These are phyloP conservation scores for Datnioides undecimradiatus DNA, from an alignment of 2,113 vertebrate species.

Conservation along the genomic window DNA sequence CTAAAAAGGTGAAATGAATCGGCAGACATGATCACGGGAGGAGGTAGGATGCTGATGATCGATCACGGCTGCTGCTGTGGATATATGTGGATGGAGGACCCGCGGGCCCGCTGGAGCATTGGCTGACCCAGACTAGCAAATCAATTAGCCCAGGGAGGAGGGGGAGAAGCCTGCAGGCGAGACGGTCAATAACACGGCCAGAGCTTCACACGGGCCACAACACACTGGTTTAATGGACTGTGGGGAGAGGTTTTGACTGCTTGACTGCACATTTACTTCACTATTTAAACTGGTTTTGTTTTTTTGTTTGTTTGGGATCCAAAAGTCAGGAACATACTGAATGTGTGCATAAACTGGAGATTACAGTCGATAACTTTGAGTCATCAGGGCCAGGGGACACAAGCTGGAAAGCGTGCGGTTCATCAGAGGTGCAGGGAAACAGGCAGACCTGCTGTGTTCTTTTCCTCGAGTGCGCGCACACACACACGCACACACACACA, in stretches of 20 bases:
- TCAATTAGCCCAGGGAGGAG: conserved; percentile 59
- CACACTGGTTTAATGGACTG: conserved; percentile 65
- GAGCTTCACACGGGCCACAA: conserved; percentile 51
- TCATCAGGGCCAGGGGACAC: conserved; percentile 5
- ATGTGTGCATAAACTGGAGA: conserved; percentile 20
- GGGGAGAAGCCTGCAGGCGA: conserved; percentile 51
- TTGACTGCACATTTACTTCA: conserved; percentile 49
- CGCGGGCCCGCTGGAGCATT: conserved; percentile 32
- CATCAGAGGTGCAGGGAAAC: conserved; percentile 21
- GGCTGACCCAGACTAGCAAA: conserved; percentile 72
- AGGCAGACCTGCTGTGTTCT: conserved; percentile 10
- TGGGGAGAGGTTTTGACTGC: conserved; percentile 49
- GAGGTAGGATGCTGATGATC: conserved; percentile 39
- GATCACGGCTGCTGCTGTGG: conserved; percentile 38
- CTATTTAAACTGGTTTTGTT: not conserved
- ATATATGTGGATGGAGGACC: conserved; percentile 44
- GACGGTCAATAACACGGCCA: conserved; percentile 64
- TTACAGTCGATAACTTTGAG: conserved; percentile 23
- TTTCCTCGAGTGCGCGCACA: conserved; percentile 1
- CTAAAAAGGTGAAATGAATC: conserved; percentile 62
- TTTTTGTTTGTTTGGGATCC: conserved; percentile 23
- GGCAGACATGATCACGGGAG: conserved; percentile 46
- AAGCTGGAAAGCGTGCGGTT: conserved; percentile 2
- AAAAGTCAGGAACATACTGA: conserved; percentile 5
- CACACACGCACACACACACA: not conserved